These are phyloP conservation scores for Lepidothrix coronata DNA, from an alignment of 2,113 vertebrate species.

Conservation along the genomic window DNA sequence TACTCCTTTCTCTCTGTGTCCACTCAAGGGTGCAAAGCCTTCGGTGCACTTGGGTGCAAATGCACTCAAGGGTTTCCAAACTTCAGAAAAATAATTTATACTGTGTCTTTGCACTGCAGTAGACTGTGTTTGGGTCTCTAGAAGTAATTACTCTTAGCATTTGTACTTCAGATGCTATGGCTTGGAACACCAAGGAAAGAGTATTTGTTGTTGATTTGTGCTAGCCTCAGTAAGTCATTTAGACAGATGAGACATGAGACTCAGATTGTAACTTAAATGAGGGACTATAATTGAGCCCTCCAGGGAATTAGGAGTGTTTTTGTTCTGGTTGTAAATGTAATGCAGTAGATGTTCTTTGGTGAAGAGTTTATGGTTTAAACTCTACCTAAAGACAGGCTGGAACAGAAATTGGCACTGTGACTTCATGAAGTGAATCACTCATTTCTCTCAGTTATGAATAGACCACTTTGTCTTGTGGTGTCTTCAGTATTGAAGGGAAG, in stretches of 20 bases:
- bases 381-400: background rate
- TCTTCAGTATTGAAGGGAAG: background rate
- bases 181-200: background rate
- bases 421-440: background rate
- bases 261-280: background rate
- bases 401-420: background rate
- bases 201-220: background rate
- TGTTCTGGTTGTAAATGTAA: background rate
- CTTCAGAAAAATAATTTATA: background rate
- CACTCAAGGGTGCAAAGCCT: accelerated
- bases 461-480: background rate
- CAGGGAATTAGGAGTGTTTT: background rate
- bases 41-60: background rate
- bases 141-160: background rate
- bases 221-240: background rate
- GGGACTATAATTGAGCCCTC: background rate
- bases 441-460: background rate
- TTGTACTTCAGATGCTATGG: background rate
- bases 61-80: background rate
- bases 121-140: background rate
- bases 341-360: background rate
- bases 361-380: background rate
- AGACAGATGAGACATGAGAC: background rate
- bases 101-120: background rate
- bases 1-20: background rate